Conservation (phyloP, 2,113 vertebrate genomes). For the Catharus minimus region DNA sequence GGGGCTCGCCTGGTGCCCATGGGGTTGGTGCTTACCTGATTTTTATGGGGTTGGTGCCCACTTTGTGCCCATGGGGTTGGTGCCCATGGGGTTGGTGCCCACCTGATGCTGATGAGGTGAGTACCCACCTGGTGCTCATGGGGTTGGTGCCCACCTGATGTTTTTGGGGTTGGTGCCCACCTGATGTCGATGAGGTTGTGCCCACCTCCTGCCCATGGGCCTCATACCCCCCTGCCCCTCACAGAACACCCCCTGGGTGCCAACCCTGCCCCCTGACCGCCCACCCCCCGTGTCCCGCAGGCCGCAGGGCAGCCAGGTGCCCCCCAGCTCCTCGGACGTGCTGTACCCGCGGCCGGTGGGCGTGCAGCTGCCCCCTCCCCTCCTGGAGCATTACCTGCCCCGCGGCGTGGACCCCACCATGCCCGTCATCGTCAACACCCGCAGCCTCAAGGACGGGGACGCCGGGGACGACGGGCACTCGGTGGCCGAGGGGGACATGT, state of each 20-base stretch:
- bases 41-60: neutral
- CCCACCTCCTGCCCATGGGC: too few relatives aligned
- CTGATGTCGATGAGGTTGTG: rapidly evolving
- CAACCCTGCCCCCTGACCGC: neutral
- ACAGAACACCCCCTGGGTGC: rapidly evolving
- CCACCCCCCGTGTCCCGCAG: conserved; percentile 46
- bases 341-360: conserved; percentile 81
- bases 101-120: too few relatives aligned
- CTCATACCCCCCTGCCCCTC: neutral
- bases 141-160: rapidly evolving
- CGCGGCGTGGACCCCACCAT: conserved; percentile 75
- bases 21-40: neutral
- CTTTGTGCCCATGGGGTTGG: too few relatives aligned
- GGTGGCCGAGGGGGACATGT: conserved; percentile 68
- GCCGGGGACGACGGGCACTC: conserved; percentile 61
- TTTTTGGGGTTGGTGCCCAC: rapidly evolving
- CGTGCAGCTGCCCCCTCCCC: conserved; percentile 79
- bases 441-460: conserved; percentile 73
- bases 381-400: conserved; percentile 88
- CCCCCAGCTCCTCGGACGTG: conserved; percentile 75
- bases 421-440: conserved; percentile 79
- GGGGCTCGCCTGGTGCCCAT: too few relatives aligned
- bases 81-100: rapidly evolving
- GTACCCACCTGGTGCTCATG: too few relatives aligned
- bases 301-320: conserved; percentile 83